Conservation (phyloP, 2,888 invertebrate genomes). For the Nezara viridula region DNA sequence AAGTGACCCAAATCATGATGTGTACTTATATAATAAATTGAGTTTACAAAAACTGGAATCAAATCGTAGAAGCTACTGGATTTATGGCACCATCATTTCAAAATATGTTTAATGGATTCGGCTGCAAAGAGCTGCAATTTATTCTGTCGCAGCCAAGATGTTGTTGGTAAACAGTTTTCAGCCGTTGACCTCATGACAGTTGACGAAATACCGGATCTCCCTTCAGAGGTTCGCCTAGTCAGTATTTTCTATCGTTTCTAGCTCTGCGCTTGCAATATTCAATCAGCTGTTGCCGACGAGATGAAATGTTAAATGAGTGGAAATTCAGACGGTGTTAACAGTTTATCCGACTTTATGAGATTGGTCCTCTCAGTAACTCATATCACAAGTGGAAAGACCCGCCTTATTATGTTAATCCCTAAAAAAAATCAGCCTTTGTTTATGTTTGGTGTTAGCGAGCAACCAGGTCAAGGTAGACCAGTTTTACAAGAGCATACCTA, state of each 20-base stretch:
- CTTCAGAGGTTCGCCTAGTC: not conserved
- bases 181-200: not conserved
- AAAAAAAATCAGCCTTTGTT: not conserved
- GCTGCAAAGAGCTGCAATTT: too few relatives aligned
- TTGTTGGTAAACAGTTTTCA: not conserved
- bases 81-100: too few relatives aligned
- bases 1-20: too few relatives aligned
- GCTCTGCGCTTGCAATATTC: not conserved
- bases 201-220: conserved; percentile 1
- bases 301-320: not conserved
- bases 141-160: too few relatives aligned
- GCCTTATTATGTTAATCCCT: not conserved
- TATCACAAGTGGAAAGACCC: not conserved
- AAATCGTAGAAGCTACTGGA: too few relatives aligned
- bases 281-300: not conserved
- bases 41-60: too few relatives aligned
- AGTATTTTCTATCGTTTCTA: not conserved
- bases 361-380: not conserved
- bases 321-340: not conserved
- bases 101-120: too few relatives aligned
- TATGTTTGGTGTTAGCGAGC: conserved; percentile 12
- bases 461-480: conserved; percentile 38
- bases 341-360: not conserved
- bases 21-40: too few relatives aligned
- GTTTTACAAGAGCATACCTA: not conserved